Evolutionary conservation across 30 jellyfish, hydroid and myxozoan species (phyloP).

Genomic region (Hydra vulgaris): DNA sequence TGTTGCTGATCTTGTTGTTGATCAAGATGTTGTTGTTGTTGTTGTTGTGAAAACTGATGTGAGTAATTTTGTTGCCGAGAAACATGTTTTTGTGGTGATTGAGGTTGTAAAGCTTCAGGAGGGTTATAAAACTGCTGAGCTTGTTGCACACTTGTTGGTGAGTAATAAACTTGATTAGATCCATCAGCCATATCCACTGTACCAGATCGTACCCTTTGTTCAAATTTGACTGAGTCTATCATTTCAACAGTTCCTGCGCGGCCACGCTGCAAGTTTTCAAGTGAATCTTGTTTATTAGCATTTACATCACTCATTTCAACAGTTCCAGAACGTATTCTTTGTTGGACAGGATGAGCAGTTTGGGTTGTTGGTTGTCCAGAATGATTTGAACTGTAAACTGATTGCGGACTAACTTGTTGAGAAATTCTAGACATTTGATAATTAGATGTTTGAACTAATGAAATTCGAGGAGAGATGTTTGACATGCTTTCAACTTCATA

Average conservation of each 20-base stretch:
- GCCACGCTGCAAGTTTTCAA: slow-evolving; percentile 10
- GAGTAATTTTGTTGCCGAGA: background rate
- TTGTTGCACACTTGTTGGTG: slow-evolving; percentile 8
- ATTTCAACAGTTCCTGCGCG: slow-evolving; percentile 36
- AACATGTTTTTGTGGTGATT: background rate
- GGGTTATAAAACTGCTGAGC: background rate
- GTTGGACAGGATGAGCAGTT: slow-evolving; percentile 1
- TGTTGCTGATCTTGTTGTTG: background rate
- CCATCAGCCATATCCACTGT: slow-evolving; percentile 32
- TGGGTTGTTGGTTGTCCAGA: slow-evolving; percentile 5
- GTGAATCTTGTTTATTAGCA: background rate
- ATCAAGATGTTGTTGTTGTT: background rate
- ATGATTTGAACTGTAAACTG: background rate
- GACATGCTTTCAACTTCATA: background rate
- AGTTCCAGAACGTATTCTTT: slow-evolving; percentile 24
- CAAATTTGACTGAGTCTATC: slow-evolving; percentile 7
- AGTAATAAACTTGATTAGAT: background rate
- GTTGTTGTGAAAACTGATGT: background rate
- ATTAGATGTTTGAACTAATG: background rate
- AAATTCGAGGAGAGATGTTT: slow-evolving; percentile 13
- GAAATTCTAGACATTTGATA: background rate
- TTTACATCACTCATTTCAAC: slow-evolving; percentile 24
- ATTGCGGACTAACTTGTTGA: background rate
- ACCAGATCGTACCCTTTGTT: slow-evolving; percentile 26
- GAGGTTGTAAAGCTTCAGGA: background rate